phyloP scores from a whole-genome alignment of 1,140 invertebrate genomes.

The Phymorhynchus buccinoides region DNA sequence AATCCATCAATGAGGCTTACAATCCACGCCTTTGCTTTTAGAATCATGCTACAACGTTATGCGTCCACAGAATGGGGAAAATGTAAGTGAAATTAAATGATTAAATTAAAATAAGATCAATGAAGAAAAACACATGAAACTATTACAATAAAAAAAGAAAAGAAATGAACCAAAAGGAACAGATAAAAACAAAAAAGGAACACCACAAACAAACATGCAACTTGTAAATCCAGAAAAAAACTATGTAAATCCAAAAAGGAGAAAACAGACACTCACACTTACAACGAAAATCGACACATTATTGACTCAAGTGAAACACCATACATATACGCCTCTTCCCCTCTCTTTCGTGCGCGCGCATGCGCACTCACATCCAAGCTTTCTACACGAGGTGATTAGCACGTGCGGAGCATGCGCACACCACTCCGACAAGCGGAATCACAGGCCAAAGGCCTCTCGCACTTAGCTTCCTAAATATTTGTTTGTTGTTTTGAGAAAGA shows the following conservation, averaged over 20 bases:
- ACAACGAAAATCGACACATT: background rate
- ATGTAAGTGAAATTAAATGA: too few relatives aligned
- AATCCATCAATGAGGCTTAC: too few relatives aligned
- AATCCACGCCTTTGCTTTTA: too few relatives aligned
- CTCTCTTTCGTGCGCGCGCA: background rate
- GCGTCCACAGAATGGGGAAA: too few relatives aligned
- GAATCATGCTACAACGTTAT: too few relatives aligned
- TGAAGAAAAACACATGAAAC: too few relatives aligned
- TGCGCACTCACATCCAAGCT: too few relatives aligned
- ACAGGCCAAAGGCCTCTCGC: background rate
- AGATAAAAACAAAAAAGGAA: background rate
- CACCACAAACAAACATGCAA: background rate
- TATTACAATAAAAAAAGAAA: too few relatives aligned
- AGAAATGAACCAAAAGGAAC: too few relatives aligned
- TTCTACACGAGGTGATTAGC: constrained; percentile 1
- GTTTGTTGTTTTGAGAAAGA: constrained; percentile 6
- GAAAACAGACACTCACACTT: background rate
- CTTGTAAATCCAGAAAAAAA: too few relatives aligned
- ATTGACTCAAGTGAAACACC: background rate
- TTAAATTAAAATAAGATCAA: too few relatives aligned
- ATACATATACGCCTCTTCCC: background rate
- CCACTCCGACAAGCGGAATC: background rate
- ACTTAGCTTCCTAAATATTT: constrained; percentile 15
- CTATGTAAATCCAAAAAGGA: background rate
- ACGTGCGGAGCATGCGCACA: background rate